Conservation (phyloP, 2,113 vertebrate species). For the Larimichthys polyactis region DNA sequence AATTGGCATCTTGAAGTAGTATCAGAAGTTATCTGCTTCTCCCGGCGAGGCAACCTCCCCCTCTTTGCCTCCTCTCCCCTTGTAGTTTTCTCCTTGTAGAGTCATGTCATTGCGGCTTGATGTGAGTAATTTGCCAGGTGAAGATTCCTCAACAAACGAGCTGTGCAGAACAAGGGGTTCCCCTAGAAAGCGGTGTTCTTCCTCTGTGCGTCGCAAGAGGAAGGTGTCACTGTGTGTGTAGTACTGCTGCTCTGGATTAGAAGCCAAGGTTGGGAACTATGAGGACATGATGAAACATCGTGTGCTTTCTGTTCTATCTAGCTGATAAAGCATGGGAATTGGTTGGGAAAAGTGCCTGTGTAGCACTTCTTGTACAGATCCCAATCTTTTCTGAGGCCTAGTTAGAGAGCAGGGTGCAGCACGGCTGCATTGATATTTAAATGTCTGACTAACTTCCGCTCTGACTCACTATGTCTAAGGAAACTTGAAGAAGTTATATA, state of each 20-base stretch:
- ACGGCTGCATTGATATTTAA: slow-evolving; percentile 41
- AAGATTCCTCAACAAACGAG: slow-evolving; percentile 67
- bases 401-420: slow-evolving; percentile 39
- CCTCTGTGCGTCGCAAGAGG: slow-evolving; percentile 25
- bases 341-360: slow-evolving; percentile 62
- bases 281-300: slow-evolving; percentile 66
- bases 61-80: slow-evolving; percentile 35
- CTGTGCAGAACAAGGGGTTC: slow-evolving; percentile 60
- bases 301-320: slow-evolving; percentile 54
- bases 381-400: slow-evolving; percentile 56
- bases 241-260: slow-evolving; percentile 48
- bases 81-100: slow-evolving; percentile 42
- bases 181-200: slow-evolving; percentile 52
- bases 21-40: slow-evolving; percentile 63
- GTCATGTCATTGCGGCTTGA: slow-evolving; percentile 64
- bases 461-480: slow-evolving; percentile 1
- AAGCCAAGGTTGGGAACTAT: slow-evolving; percentile 56
- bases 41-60: slow-evolving; percentile 56
- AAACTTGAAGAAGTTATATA: slow-evolving; percentile 1
- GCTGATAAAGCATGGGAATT: slow-evolving; percentile 68
- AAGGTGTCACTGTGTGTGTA: slow-evolving; percentile 57
- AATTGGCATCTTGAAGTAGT: slow-evolving; percentile 74
- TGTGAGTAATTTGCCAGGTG: slow-evolving; percentile 71
- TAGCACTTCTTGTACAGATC: slow-evolving; percentile 68
- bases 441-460: slow-evolving; percentile 63